Conservation (phyloP, 2,888 invertebrate genomes). For the Lordiphosa fenestrarum region DNA sequence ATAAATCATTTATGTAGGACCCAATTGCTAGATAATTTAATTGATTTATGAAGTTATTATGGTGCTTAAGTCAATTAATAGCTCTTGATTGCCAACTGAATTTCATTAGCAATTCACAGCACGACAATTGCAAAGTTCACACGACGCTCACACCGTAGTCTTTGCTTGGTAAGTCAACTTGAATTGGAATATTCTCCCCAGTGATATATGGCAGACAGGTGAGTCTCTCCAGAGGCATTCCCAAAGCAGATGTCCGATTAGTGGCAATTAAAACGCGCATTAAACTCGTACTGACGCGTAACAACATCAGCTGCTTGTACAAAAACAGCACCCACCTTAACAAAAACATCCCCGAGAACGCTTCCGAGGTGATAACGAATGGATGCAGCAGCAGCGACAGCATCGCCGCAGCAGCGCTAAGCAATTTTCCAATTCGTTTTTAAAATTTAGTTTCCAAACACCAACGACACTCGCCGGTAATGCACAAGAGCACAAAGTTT, state of each 20-base stretch:
- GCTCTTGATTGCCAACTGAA: constrained; percentile 33
- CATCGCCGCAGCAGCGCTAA: constrained; percentile 10
- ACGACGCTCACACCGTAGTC: constrained; percentile 17
- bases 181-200: constrained; percentile 7
- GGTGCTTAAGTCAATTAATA: constrained; percentile 49
- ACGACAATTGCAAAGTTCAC: neutral
- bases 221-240: neutral
- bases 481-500: constrained; percentile 10
- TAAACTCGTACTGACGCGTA: neutral
- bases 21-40: constrained; percentile 38
- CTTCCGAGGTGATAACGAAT: constrained; percentile 35
- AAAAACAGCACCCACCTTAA: constrained; percentile 34
- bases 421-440: constrained; percentile 16
- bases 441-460: constrained; percentile 41
- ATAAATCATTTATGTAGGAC: constrained; percentile 7
- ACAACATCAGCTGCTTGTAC: constrained; percentile 12
- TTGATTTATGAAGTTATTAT: constrained; percentile 54
- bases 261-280: constrained; percentile 39
- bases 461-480: constrained; percentile 22
- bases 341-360: constrained; percentile 25
- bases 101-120: constrained; percentile 25
- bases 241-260: constrained; percentile 32
- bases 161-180: constrained; percentile 45
- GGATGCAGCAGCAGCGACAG: constrained; percentile 32
- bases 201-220: constrained; percentile 4